Base-by-base conservation (phyloP, 2,888 invertebrate genomes). In the Drosophila paracracens region DNA sequence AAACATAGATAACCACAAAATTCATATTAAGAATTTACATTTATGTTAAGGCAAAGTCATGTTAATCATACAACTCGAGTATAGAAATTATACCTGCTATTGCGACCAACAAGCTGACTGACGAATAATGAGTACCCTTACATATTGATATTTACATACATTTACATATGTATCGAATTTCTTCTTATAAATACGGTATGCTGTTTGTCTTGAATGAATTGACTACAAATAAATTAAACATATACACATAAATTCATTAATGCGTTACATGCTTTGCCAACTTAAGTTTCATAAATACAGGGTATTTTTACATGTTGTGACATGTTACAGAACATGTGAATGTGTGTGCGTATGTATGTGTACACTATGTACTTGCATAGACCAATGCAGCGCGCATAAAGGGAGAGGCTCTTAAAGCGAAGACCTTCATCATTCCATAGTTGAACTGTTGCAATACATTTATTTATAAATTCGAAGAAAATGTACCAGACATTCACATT, bases 361-460 rank as follows among this genome's bases (percentile, higher is more conserved):
- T 21, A 36, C 53, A 53, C 25, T 36, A 53, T 8, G 33, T 33
- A 50, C 48, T n/a, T 56, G 27, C 57, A 62, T 56, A 89, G 82
- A 88, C 85, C 88, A 73, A 89, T 84, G 90, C 79, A 89, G 62
- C 52, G 62, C 54, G 56, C 58, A 57, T 53, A 48, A 43, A 50
- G 29, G 31, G 33, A 71, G 60, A 71, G 46, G 4, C 36, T 35
- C 64, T 36, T 27, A 36, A 46, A 70, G 75, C 63, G 65, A 36
- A 27, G 33, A 36, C 36, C 25, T 11, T 31, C n/a, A 43, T 27
- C 7, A 25, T 36, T 65, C 27, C 58, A 61, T 46, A 29, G 27
- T 43, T 35, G 10, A 46, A 54, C 57, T 63, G 52, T 51, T 64
- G 31, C 8, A 38, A 52, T n/a, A 25, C 59, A 69, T 56, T 54